Evolutionary conservation across 2,113 vertebrate genomes (phyloP).

Genomic region (Narcine bancroftii): DNA sequence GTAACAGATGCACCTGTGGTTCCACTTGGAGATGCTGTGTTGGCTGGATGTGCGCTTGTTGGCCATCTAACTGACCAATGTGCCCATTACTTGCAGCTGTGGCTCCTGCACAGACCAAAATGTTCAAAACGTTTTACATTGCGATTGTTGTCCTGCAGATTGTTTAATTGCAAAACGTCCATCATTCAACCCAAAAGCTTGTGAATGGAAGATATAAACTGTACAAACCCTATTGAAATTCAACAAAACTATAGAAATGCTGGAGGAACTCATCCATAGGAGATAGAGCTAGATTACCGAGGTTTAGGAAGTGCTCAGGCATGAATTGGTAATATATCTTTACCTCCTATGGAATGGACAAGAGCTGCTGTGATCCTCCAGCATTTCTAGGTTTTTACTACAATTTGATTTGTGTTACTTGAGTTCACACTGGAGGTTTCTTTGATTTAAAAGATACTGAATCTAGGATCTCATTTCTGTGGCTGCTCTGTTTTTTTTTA

Average conservation of each 20-base stretch:
- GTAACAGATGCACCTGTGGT: constrained; percentile 74
- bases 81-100: constrained; percentile 13
- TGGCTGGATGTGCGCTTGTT: constrained; percentile 4
- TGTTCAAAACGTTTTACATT: neutral
- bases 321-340: too few relatives aligned
- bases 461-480: neutral
- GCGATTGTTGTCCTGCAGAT: neutral
- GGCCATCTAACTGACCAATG: constrained; percentile 17
- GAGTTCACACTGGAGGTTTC: too few relatives aligned
- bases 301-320: too few relatives aligned
- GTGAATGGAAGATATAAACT: neutral
- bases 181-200: neutral
- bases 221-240: neutral
- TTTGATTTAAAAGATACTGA: neutral
- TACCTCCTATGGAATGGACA: too few relatives aligned
- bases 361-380: too few relatives aligned
- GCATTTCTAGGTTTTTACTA: too few relatives aligned
- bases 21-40: constrained; percentile 39
- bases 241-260: too few relatives aligned
- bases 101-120: constrained; percentile 7
- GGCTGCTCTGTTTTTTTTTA: neutral
- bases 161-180: neutral
- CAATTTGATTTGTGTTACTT: neutral
- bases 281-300: too few relatives aligned
- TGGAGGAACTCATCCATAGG: too few relatives aligned